Percentiles rank a stretch among this genome's conserved stretches.
Evolutionary conservation across 1,140 invertebrate genomes (phyloP).

Genomic region (Dendrolimus kikuchii): DNA sequence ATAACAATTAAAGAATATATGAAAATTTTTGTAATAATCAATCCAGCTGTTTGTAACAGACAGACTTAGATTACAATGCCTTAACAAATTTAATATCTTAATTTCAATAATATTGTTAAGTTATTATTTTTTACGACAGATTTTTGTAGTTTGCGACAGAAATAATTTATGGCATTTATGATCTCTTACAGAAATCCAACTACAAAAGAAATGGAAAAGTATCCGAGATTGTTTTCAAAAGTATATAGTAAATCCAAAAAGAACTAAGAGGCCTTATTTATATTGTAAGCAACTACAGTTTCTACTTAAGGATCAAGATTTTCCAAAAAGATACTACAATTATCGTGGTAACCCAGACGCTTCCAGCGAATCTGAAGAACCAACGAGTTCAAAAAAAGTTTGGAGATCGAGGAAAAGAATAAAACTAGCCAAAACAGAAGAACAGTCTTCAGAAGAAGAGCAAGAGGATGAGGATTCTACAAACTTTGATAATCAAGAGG

Average conservation of each 20-base stretch:
- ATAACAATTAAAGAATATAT: no score
- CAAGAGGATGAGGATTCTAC: slow-evolving; percentile 15
- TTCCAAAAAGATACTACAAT: slow-evolving; percentile 7
- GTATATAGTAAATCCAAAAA: slow-evolving; percentile 42
- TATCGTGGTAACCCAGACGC: not conserved
- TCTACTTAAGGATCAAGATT: slow-evolving; percentile 36
- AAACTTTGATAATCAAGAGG: slow-evolving; percentile 4
- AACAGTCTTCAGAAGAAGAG: slow-evolving; percentile 40
- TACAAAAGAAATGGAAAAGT: slow-evolving; percentile 65
- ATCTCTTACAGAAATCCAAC: slow-evolving; percentile 51
- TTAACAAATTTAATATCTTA: no score
- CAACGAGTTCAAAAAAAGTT: slow-evolving; percentile 19
- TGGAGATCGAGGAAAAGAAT: slow-evolving; percentile 42
- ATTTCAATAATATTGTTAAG: no score
- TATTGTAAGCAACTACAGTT: slow-evolving; percentile 52
- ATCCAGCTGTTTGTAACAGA: no score
- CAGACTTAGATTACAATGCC: no score
- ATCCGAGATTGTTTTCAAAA: slow-evolving; percentile 58
- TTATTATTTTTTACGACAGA: no score
- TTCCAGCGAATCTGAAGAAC: slow-evolving; percentile 42
- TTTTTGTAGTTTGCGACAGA: not conserved
- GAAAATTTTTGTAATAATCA: no score
- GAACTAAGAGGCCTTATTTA: slow-evolving; percentile 46
- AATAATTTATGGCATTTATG: slow-evolving; percentile 2
- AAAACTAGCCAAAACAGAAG: slow-evolving; percentile 28